These are phyloP conservation scores for Dendronephthya gigantea DNA, from an alignment of 64 coral and sea anemone genomes.

Conservation along the genomic window DNA sequence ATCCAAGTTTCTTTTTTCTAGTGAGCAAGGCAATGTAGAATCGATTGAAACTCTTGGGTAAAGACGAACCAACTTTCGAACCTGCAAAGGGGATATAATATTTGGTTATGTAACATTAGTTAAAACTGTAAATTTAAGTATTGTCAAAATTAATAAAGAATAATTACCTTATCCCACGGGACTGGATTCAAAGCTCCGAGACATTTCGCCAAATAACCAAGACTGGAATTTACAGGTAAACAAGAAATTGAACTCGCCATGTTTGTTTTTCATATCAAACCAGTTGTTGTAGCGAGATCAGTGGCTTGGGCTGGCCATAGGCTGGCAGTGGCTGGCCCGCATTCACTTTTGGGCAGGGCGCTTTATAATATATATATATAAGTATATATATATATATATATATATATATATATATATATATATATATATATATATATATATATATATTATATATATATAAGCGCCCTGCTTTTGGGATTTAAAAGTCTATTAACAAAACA, in stretches of 20 bases:
- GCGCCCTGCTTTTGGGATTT: too few relatives aligned
- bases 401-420: too few relatives aligned
- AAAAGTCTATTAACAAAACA: too few relatives aligned
- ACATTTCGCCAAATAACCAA: slow-evolving; percentile 1
- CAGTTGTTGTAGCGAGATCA: too few relatives aligned
- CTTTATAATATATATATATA: too few relatives aligned
- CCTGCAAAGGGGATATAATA: slow-evolving; percentile 33
- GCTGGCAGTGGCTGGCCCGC: too few relatives aligned
- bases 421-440: too few relatives aligned
- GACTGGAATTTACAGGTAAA: slow-evolving; percentile 5
- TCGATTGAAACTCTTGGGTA: slow-evolving; percentile 47
- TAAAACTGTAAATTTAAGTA: not conserved
- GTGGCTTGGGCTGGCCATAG: too few relatives aligned
- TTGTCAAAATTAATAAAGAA: not conserved
- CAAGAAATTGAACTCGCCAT: not conserved
- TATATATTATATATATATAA: too few relatives aligned
- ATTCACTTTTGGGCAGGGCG: too few relatives aligned
- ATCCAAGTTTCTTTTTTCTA: slow-evolving; percentile 73
- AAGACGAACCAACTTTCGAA: slow-evolving; percentile 69
- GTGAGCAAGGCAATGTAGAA: slow-evolving; percentile 8
- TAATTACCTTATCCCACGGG: slow-evolving; percentile 10
- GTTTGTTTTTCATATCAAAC: not conserved
- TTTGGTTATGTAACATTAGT: not conserved
- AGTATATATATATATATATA: too few relatives aligned
- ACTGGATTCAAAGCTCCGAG: not conserved